Evolutionary conservation across 2,888 invertebrate species (phyloP), one percentile per base, ranked within the genome.

Genomic region (Chrysina gloriosa): DNA sequence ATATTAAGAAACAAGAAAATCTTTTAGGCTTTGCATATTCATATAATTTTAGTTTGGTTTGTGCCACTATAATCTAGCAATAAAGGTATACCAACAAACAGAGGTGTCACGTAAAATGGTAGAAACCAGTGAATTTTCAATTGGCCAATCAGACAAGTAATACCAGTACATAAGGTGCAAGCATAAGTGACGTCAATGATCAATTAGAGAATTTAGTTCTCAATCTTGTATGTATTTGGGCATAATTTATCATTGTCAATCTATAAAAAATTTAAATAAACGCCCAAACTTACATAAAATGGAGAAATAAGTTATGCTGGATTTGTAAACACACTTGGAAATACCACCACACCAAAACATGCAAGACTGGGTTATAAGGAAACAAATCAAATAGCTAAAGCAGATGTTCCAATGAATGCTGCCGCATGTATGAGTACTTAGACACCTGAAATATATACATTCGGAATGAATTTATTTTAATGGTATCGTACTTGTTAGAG

Each of bases 141-240:
- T 21, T 52, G 76, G 77, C 76, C 78, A 77, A 78, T 78, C 78
- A 78, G 79, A 78, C 79, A 77, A 76, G 78, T 77, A 77, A 76
- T 74, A 75, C 75, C 75, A 76, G 75, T 70, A 70, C 68, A 69
- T 70, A 67, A 63, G 68, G 63, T 63, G 65, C 69, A 72, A 74
- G 74, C 75, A 75, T 72, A 74, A 69, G 71, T 69, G 39, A 63
- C 36, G n/a, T 54, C 21, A 23, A 42, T 14, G 45, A 54, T 61
- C 25, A 42, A 14, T 61, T 61, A 19, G 16, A 50, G 19, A 19
- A 14, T 31, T 2, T 50, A 56, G 42, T 61, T 14, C 42, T 27
- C 29, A 27, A 42, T 42, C 27, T 61, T 27, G 45, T 29, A 61
- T 23, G 21, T 48, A n/a, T 23, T 47, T 19, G n/a, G 23, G 23